Conservation (phyloP, 2,888 invertebrate species). For the Andricus curvator region DNA sequence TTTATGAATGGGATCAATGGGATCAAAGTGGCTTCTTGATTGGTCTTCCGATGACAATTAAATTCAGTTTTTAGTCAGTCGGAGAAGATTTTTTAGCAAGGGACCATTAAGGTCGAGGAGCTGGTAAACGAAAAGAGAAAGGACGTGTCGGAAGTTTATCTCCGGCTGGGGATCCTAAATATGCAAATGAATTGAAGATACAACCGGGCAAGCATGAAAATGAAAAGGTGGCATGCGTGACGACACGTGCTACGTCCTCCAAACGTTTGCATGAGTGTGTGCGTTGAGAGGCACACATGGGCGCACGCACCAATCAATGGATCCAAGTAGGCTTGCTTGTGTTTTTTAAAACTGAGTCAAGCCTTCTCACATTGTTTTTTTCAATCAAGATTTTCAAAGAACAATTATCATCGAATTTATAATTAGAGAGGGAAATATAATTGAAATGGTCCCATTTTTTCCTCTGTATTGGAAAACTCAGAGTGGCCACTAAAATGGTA, state of each 20-base stretch:
- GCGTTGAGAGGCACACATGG: background rate
- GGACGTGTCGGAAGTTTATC: conserved; percentile 56
- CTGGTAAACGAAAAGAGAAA: conserved; percentile 59
- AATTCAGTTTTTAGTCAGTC: conserved; percentile 72
- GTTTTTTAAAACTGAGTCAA: conserved; percentile 1
- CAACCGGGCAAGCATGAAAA: conserved; percentile 71
- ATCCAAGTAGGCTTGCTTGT: background rate
- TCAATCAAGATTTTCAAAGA: background rate
- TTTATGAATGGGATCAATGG: background rate
- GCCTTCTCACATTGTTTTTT: background rate
- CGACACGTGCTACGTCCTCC: conserved; percentile 44
- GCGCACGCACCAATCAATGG: background rate
- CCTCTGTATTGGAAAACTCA: background rate
- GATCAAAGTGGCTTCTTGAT: background rate
- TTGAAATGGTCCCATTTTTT: background rate
- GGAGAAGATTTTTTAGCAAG: conserved; percentile 68
- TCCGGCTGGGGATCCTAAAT: conserved; percentile 66
- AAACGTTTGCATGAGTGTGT: background rate
- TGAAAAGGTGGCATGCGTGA: conserved; percentile 64
- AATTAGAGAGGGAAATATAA: background rate
- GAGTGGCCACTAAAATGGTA: background rate
- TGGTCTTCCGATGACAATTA: conserved; percentile 9
- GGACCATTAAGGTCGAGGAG: conserved; percentile 60
- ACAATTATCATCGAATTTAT: background rate
- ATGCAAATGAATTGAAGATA: conserved; percentile 76